Evolutionary conservation across 2,113 vertebrate genomes (phyloP).

Genomic region (Asarcornis scutulata): DNA sequence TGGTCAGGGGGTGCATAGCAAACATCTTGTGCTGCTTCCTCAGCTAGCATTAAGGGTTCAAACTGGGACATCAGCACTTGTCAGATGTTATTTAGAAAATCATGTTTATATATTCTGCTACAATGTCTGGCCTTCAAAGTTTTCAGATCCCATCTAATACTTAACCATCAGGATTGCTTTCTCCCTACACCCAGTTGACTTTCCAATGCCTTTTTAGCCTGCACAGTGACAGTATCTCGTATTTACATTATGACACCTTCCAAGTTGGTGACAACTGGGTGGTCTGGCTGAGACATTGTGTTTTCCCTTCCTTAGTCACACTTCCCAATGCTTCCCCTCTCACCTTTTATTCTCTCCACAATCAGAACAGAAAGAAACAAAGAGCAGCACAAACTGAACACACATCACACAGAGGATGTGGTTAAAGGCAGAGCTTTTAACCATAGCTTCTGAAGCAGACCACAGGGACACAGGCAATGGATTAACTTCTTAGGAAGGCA

Average conservation of each 20-base stretch:
- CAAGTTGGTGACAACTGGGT: not conserved
- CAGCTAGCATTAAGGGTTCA: constrained; percentile 61
- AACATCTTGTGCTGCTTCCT: not conserved
- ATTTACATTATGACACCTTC: not conserved
- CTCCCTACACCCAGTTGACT: not conserved
- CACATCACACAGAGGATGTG: not conserved
- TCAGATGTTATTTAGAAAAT: constrained; percentile 23
- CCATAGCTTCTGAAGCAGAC: not conserved
- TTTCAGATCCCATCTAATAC: not conserved
- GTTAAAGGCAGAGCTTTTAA: constrained; percentile 34
- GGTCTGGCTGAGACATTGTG: not conserved
- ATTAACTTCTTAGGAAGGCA: constrained; percentile 7
- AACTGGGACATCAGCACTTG: constrained; percentile 59
- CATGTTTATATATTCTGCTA: not conserved
- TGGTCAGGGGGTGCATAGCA: not conserved
- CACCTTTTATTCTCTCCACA: constrained; percentile 15
- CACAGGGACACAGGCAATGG: not conserved
- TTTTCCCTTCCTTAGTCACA: not conserved
- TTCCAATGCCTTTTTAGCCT: not conserved
- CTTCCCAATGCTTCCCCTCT: constrained; percentile 1
- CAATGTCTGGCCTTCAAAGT: not conserved
- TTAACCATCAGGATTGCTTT: not conserved
- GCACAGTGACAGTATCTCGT: not conserved
- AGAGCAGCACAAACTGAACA: not conserved
- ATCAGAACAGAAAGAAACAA: not conserved